phyloP scores from a whole-genome alignment of 2,113 vertebrate species.

The Ciconia stormi region DNA sequence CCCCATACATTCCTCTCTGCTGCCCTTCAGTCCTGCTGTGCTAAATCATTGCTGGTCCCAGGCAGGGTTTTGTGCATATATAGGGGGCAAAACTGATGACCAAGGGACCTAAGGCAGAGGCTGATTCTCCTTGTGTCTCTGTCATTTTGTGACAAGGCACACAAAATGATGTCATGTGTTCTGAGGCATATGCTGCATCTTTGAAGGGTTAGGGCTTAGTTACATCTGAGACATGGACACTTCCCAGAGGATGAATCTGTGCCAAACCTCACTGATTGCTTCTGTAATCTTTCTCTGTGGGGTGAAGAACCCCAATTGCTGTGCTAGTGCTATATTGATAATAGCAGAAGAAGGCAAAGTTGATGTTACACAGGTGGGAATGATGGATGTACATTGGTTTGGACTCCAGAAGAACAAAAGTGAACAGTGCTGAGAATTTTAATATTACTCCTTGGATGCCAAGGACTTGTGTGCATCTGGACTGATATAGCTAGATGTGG shows the following conservation, averaged over 20 bases:
- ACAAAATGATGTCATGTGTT: background rate
- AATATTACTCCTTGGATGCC: background rate
- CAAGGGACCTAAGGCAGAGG: background rate
- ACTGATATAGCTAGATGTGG: background rate
- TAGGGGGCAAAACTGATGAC: background rate
- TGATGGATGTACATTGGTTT: background rate
- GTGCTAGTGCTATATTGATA: background rate
- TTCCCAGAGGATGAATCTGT: background rate
- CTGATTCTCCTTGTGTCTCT: background rate
- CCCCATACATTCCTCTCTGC: background rate
- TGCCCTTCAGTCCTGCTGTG: background rate
- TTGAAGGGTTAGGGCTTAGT: background rate
- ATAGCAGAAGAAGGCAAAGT: background rate
- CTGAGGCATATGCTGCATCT: background rate
- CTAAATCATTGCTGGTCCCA: background rate
- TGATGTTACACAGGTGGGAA: background rate
- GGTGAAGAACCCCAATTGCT: background rate
- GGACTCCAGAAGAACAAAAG: background rate
- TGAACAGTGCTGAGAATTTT: background rate
- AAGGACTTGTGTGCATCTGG: background rate
- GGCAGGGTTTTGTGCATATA: background rate
- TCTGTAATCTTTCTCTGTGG: background rate
- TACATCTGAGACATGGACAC: background rate
- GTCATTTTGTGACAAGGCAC: background rate
- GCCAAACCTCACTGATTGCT: background rate